Evolutionary conservation across 30 jellyfish, hydroid and myxozoan species (phyloP).

Genomic region (Pelagia noctiluca): DNA sequence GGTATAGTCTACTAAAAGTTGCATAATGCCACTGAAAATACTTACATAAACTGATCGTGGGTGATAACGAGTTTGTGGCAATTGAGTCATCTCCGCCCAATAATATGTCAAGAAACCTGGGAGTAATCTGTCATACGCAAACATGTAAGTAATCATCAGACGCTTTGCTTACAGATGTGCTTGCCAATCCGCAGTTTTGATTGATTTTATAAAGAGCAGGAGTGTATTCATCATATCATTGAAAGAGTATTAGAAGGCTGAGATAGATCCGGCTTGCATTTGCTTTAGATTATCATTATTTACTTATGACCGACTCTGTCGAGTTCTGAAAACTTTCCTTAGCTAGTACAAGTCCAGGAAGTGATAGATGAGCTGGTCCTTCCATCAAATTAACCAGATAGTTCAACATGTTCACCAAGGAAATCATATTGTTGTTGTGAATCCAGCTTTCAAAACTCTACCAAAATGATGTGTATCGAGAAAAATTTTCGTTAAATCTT

Average conservation of each 20-base stretch:
- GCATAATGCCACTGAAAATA: constrained; percentile 4
- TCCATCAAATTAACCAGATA: too few species aligned
- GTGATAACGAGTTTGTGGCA: constrained; percentile 1
- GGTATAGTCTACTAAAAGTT: constrained; percentile 5
- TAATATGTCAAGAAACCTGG: constrained; percentile 18
- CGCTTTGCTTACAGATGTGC: constrained; percentile 18
- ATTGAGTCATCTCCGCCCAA: constrained; percentile 25
- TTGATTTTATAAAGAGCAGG: constrained; percentile 12
- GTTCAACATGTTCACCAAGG: too few species aligned
- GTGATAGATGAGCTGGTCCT: too few species aligned
- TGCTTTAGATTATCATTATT: too few species aligned
- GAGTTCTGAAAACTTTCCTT: too few species aligned
- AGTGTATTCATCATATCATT: constrained; percentile 27
- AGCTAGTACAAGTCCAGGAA: too few species aligned
- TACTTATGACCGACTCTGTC: too few species aligned
- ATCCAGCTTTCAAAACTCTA: too few species aligned
- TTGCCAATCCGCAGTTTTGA: constrained; percentile 24
- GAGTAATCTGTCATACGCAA: constrained; percentile 21
- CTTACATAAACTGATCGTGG: neutral
- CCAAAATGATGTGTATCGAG: too few species aligned
- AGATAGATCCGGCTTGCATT: constrained; percentile 1
- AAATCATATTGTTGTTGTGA: too few species aligned
- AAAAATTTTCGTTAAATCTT: too few species aligned
- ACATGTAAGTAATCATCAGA: constrained; percentile 35
- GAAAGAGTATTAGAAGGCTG: constrained; percentile 30